These are phyloP conservation scores for Limnodromus scolopaceus DNA, from an alignment of 2,797 vertebrate species.

Conservation along the genomic window DNA sequence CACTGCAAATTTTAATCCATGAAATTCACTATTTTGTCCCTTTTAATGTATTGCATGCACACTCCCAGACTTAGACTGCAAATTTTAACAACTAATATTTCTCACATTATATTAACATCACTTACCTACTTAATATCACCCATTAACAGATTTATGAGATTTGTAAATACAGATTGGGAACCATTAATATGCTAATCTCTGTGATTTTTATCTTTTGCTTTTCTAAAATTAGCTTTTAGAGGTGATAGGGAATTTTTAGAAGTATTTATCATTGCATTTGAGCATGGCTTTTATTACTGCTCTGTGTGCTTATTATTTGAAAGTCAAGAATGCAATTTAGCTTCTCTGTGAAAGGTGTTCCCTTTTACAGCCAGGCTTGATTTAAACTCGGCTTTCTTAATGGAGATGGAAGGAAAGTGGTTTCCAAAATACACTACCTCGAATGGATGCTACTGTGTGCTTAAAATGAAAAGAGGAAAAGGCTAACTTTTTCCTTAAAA, in stretches of 20 bases:
- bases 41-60: neutral
- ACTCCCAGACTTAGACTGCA: neutral
- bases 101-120: conserved; percentile 18
- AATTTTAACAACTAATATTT: conserved; percentile 39
- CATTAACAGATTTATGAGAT: conserved; percentile 58
- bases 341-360: neutral
- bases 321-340: neutral
- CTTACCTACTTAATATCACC: conserved; percentile 50
- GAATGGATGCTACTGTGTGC: neutral
- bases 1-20: neutral
- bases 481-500: neutral
- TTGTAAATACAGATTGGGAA: conserved; percentile 57
- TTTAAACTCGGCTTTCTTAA: neutral
- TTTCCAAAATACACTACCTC: neutral
- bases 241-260: neutral
- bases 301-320: neutral
- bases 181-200: conserved; percentile 55
- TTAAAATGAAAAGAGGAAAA: neutral
- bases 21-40: neutral
- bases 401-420: neutral
- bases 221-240: conserved; percentile 51
- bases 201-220: conserved; percentile 68
- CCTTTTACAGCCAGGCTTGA: neutral
- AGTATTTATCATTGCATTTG: conserved; percentile 15
- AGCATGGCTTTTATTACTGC: neutral